Evolutionary conservation across 2,888 invertebrate species (phyloP).

Genomic region (Clanis bilineata): DNA sequence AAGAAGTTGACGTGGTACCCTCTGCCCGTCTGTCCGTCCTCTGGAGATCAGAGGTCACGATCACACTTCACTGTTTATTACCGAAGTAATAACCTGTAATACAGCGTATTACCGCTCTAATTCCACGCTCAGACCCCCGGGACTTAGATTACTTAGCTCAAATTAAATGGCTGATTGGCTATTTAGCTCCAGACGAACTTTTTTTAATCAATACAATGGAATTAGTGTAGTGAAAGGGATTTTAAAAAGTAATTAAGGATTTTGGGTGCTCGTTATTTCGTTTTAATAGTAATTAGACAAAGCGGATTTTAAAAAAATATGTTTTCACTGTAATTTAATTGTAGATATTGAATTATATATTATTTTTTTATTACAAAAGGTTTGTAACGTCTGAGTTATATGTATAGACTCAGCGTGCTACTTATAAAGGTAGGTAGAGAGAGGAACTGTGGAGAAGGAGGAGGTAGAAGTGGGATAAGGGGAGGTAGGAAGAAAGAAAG

Average conservation of each 20-base stretch:
- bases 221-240: background rate
- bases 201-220: conserved; percentile 7
- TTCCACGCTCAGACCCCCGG: background rate
- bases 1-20: too few relatives aligned
- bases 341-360: too few relatives aligned
- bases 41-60: background rate
- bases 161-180: conserved; percentile 6
- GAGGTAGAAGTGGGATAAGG: too few relatives aligned
- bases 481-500: too few relatives aligned
- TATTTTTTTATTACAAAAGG: too few relatives aligned
- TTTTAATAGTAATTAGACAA: conserved; percentile 3
- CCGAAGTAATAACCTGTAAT: conserved; percentile 15
- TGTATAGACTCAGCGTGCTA: too few relatives aligned
- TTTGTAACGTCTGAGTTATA: too few relatives aligned
- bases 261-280: background rate
- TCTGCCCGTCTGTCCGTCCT: background rate
- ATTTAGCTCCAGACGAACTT: background rate
- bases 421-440: too few relatives aligned
- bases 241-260: background rate
- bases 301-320: background rate
- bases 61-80: conserved; percentile 9
- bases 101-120: background rate
- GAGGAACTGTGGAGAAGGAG: too few relatives aligned
- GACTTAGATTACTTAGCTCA: background rate
- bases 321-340: too few relatives aligned